phyloP scores from a whole-genome alignment of 2,113 vertebrate species.

The Haemorhous mexicanus region DNA sequence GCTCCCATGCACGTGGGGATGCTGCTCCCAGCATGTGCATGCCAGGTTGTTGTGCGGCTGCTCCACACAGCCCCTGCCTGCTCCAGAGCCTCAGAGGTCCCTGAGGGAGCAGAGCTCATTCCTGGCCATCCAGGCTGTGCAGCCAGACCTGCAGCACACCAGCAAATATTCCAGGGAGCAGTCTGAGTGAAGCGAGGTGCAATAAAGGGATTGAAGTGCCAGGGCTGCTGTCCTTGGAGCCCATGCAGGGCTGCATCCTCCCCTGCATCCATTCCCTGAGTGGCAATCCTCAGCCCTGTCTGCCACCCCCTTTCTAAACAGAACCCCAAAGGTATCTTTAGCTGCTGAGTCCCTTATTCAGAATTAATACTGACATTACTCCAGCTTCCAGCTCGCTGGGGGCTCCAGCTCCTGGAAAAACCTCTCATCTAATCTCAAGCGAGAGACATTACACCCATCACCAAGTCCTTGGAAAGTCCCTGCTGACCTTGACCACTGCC shows the following conservation, averaged over 20 bases:
- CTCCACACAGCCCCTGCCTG: not conserved
- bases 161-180: not conserved
- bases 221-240: not conserved
- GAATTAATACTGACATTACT: not conserved
- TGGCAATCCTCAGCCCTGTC: not conserved
- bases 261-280: no score
- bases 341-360: not conserved
- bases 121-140: not conserved
- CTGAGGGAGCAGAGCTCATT: not conserved
- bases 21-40: not conserved
- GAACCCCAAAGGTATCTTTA: not conserved
- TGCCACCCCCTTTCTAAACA: not conserved
- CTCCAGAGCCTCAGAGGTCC: rapidly evolving
- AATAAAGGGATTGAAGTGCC: not conserved
- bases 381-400: rapidly evolving
- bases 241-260: not conserved
- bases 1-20: rapidly evolving
- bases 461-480: not conserved
- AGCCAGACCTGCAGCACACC: not conserved
- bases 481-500: not conserved
- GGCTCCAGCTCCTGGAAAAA: not conserved
- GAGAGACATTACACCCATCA: no score
- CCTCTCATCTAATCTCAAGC: not conserved
- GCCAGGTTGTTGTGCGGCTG: not conserved
- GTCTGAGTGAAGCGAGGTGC: not conserved